Conservation (phyloP, 2,113 vertebrate species). For the Vidua macroura region DNA sequence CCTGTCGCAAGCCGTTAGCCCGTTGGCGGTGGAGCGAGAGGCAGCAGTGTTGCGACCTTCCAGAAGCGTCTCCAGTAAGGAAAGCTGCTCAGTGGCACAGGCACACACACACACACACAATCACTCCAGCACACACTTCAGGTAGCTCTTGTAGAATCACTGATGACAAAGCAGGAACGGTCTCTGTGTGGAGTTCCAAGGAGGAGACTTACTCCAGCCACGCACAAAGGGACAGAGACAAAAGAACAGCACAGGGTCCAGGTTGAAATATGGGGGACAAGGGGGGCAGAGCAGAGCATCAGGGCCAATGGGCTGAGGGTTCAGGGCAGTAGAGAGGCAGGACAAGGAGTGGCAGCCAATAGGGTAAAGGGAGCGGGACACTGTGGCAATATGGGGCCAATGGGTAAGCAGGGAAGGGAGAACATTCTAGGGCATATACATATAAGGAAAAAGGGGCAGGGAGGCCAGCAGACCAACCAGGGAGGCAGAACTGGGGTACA, state of each 20-base stretch:
- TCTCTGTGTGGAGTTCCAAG: neutral
- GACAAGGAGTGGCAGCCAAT: neutral
- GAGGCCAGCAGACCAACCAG: neutral
- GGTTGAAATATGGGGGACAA: neutral
- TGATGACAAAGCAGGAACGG: neutral
- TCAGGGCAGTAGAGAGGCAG: neutral
- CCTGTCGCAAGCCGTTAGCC: neutral
- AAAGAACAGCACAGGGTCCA: neutral
- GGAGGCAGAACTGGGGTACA: neutral
- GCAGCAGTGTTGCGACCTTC: neutral
- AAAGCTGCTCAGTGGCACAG: neutral
- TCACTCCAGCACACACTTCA: neutral
- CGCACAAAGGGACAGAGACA: neutral
- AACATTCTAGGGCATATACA: neutral
- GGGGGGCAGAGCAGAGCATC: neutral
- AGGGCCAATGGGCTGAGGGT: neutral
- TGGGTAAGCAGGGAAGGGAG: neutral
- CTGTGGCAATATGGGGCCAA: neutral
- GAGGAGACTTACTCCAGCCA: neutral
- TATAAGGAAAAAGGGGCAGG: neutral
- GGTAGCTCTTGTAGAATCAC: neutral
- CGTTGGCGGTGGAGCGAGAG: neutral
- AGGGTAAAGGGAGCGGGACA: neutral
- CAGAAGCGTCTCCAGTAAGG: neutral
- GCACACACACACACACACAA: neutral